phyloP scores from a whole-genome alignment of 2,113 vertebrate genomes.

The Lanius collurio region DNA sequence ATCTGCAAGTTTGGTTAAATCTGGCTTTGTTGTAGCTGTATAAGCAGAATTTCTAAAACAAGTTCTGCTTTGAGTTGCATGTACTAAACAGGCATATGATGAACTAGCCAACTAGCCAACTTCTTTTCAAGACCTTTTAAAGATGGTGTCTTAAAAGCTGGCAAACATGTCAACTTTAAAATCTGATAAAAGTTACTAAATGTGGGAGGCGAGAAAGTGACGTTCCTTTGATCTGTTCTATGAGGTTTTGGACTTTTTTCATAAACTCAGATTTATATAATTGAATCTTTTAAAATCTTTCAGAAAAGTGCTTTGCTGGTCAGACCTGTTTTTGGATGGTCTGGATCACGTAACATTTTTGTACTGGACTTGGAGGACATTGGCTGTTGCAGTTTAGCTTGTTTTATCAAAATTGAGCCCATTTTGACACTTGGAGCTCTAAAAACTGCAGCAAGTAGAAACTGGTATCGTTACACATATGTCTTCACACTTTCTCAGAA shows the following conservation, averaged over 20 bases:
- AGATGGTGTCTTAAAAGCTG: conserved; percentile 60
- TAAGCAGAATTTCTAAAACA: conserved; percentile 61
- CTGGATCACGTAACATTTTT: conserved; percentile 26
- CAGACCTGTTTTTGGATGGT: conserved; percentile 42
- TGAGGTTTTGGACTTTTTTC: conserved; percentile 40
- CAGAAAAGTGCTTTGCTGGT: conserved; percentile 21
- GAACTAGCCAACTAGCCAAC: conserved; percentile 59
- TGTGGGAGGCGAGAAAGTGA: conserved; percentile 57
- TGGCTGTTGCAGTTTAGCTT: conserved; percentile 58
- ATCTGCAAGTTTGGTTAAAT: conserved; percentile 51
- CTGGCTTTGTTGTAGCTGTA: conserved; percentile 58
- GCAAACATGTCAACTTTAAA: conserved; percentile 26
- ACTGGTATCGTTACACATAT: neutral
- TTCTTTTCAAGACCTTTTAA: conserved; percentile 58
- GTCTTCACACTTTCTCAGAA: conserved; percentile 49
- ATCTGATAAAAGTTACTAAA: conserved; percentile 16
- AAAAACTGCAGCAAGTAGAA: conserved; percentile 34
- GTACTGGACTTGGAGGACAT: conserved; percentile 44
- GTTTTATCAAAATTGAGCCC: conserved; percentile 41
- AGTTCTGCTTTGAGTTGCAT: conserved; percentile 64
- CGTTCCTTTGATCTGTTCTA: neutral
- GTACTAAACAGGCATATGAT: conserved; percentile 27
- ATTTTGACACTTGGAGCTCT: conserved; percentile 13
- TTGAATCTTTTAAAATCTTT: neutral
- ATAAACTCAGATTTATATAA: conserved; percentile 21